Base-by-base conservation (phyloP, 1,140 invertebrate genomes). In the Oreohelix idahoensis region DNA sequence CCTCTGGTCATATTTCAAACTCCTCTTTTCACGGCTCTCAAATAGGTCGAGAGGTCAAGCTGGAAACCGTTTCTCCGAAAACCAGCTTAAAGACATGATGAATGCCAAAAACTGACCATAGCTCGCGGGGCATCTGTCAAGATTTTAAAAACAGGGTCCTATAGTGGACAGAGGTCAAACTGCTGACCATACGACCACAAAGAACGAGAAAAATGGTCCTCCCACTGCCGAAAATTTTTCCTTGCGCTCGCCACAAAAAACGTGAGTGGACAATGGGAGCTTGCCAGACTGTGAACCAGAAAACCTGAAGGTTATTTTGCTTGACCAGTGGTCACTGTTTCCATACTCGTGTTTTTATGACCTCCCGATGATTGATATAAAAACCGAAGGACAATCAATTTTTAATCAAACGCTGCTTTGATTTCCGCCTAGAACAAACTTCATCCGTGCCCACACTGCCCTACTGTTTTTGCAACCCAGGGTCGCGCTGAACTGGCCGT, bases 51-150 rank as follows among this genome's bases (percentile, higher is more conserved):
- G n/a, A n/a, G n/a, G n/a, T n/a, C 42, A 75, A 13, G 13, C 5
- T 36, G 26, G n/a, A 17, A 42, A 38, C n/a, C 38, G 42, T 75
- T 75, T 75, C 20, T 39, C 35, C 35, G 20, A 75, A n/a, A n/a
- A n/a, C n/a, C 73, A 45, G 4, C 38, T 38, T 75, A 32, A 75
- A 45, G 73, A 42, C 73, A 49, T 42, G 39, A 75, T 75, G 73
- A 75, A 75, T 75, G 42, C 73, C 73, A 75, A 45, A 71, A 75
- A 75, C 73, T 75, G 73, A 75, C 73, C 73, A 75, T 23, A 8
- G 42, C 73, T 75, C 73, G 73, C n/a, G 38, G 73, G 73, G 73
- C 73, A 75, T 42, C 73, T 75, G 73, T 75, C 73, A 75, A 75
- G 38, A 75, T 75, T 75, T 75, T 29, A 42, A 75, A 42, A 75